phyloP scores from a whole-genome alignment of 2,797 vertebrate genomes.

The Spea hammondii region DNA sequence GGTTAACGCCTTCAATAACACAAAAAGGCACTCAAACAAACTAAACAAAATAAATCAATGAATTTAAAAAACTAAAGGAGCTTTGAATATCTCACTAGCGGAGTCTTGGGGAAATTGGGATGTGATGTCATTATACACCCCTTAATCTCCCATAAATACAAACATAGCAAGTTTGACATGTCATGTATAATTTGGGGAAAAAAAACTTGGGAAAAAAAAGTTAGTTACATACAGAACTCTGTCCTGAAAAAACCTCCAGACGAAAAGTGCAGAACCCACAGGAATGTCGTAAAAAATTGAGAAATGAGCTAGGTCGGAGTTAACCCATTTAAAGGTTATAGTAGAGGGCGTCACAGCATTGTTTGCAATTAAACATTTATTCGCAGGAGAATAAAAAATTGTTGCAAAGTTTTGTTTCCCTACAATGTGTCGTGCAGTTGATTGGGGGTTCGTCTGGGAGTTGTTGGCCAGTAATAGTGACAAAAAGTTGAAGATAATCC shows the following conservation, averaged over 20 bases:
- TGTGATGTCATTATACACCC: not conserved
- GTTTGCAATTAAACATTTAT: too few species aligned
- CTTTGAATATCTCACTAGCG: too few species aligned
- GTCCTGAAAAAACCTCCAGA: conserved; percentile 16
- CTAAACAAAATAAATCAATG: too few species aligned
- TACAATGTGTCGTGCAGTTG: too few species aligned
- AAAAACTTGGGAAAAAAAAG: conserved; percentile 27
- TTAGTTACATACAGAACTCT: conserved; percentile 18
- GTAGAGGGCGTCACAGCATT: not conserved
- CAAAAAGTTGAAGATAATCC: not conserved
- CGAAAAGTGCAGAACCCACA: conserved; percentile 47
- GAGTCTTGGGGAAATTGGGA: too few species aligned
- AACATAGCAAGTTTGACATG: not conserved
- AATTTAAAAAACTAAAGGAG: too few species aligned
- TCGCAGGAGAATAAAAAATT: too few species aligned
- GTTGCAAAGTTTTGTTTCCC: too few species aligned
- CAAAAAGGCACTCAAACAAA: too few species aligned
- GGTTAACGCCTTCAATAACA: too few species aligned
- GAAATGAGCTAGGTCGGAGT: conserved; percentile 18
- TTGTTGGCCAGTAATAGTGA: not conserved
- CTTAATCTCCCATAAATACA: not conserved
- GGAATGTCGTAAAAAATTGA: conserved; percentile 46
- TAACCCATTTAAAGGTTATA: conserved; percentile 4
- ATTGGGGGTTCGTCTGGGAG: too few species aligned
- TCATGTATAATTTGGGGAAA: conserved; percentile 22